These are phyloP conservation scores for Prochilodus magdalenae DNA, from an alignment of 2,113 vertebrate species.

Conservation along the genomic window DNA sequence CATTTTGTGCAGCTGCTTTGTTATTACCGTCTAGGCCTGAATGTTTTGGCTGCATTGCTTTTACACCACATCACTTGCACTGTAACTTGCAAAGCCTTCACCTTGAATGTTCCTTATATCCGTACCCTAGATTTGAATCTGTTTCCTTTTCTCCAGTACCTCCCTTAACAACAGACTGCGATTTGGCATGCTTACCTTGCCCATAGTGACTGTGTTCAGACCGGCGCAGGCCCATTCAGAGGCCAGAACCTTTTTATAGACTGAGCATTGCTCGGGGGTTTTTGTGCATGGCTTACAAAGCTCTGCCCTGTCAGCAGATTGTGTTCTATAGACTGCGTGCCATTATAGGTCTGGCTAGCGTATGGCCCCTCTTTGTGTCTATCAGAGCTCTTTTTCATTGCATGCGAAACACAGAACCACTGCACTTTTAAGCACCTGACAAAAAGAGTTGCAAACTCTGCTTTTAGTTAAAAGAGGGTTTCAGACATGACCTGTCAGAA, in stretches of 20 bases:
- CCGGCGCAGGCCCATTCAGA: conserved; percentile 53
- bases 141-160: not conserved
- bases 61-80: not conserved
- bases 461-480: conserved; percentile 55
- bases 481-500: conserved; percentile 2
- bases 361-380: conserved; percentile 67
- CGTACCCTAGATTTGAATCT: not conserved
- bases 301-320: conserved; percentile 73
- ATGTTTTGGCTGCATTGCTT: not conserved
- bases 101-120: not conserved
- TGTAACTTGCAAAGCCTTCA: not conserved
- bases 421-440: conserved; percentile 67
- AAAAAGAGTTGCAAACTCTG: conserved; percentile 71
- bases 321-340: conserved; percentile 58
- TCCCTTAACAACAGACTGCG: not conserved
- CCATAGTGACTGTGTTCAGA: conserved; percentile 70
- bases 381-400: conserved; percentile 64
- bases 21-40: not conserved
- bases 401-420: conserved; percentile 69
- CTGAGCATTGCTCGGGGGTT: conserved; percentile 67
- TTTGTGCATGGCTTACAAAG: conserved; percentile 71
- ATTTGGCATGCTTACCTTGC: conserved; percentile 71
- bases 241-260: conserved; percentile 73
- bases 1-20: not conserved
- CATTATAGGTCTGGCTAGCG: conserved; percentile 61